A percentile compares a stretch with the other conserved stretches of the same genome.
Evolutionary conservation across 2,797 vertebrate genomes (phyloP).

Genomic region (Argya squamiceps): DNA sequence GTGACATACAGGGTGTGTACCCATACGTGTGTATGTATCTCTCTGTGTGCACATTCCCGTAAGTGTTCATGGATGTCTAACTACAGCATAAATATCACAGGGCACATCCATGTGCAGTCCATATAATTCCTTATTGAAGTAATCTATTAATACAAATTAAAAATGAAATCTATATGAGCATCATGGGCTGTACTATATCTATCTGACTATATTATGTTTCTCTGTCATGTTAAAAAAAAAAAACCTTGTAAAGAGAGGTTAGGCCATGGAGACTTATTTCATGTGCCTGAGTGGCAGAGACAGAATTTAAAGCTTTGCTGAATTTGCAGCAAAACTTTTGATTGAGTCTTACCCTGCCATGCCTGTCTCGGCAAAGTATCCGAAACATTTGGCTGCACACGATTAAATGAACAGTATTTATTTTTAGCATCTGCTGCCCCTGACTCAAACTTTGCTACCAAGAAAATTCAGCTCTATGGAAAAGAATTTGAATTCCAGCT

Average conservation of each 20-base stretch:
- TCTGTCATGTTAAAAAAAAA: background rate
- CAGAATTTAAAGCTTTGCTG: constrained; percentile 64
- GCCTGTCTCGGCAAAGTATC: constrained; percentile 67
- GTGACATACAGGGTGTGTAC: background rate
- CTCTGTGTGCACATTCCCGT: background rate
- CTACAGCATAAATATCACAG: background rate
- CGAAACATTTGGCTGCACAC: constrained; percentile 70
- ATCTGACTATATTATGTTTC: constrained; percentile 3
- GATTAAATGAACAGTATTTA: constrained; percentile 78
- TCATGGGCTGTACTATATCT: background rate
- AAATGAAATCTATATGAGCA: background rate
- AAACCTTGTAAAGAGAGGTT: background rate
- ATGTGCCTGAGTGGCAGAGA: constrained; percentile 23
- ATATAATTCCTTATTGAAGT: background rate
- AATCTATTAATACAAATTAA: constrained; percentile 21
- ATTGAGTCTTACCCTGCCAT: constrained; percentile 78
- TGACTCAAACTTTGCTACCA: constrained; percentile 81
- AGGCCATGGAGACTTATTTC: constrained; percentile 24
- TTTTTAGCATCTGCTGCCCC: constrained; percentile 81
- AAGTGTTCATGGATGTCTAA: background rate
- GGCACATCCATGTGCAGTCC: background rate
- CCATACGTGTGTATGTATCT: background rate
- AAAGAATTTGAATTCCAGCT: constrained; percentile 88
- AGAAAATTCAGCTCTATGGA: constrained; percentile 84
- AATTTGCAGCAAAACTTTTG: constrained; percentile 73